Evolutionary conservation across 1,140 invertebrate species (phyloP), one percentile per base, ranked within the genome.

Genomic region (Melanaphis sacchari): DNA sequence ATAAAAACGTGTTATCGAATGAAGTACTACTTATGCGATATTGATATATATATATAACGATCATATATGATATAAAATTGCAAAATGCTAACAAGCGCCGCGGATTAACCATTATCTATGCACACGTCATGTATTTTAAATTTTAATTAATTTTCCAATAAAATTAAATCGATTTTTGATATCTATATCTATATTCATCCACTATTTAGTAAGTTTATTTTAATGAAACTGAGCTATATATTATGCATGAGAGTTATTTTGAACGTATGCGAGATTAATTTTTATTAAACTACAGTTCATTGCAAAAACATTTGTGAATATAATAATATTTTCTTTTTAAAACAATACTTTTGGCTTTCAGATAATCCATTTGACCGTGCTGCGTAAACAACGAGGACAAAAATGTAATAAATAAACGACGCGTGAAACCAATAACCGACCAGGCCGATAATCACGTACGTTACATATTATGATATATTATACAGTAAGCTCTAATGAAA

Each of bases 371-470:
- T 85, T 31, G 15, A n/a, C 2, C 26, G 41, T n/a, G 18, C 11
- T 46, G n/a, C n/a, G 21, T 26, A 49, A 46, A 22, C n/a, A 26
- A 18, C 22, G 2, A 21, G 36, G 11, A 36, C 26, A 52, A 49
- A n/a, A 88, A 89, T 89, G n/a, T 89, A 38, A 89, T 52, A 38
- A 38, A 89, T 89, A 52, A 52, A 38, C 46, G 8, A 89, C 26
- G 43, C 87, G n/a, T 38, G 22, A 52, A 52, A 24, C 43, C 36
- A 24, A 36, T 49, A 22, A 9, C 4, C n/a, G 15, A 76, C 31
- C 5, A n/a, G 2, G 43, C 15, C 18, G 87, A 89, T 89, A 52
- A 52, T 52, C n/a, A 26, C 31, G 4, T 21, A n/a, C n/a, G 8
- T n/a, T 66, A n/a, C 5, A n/a, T 31, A 31, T n/a, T 4, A 66